Evolutionary conservation across 1,140 invertebrate species (phyloP).

Genomic region (Aphelenchoides avenae): DNA sequence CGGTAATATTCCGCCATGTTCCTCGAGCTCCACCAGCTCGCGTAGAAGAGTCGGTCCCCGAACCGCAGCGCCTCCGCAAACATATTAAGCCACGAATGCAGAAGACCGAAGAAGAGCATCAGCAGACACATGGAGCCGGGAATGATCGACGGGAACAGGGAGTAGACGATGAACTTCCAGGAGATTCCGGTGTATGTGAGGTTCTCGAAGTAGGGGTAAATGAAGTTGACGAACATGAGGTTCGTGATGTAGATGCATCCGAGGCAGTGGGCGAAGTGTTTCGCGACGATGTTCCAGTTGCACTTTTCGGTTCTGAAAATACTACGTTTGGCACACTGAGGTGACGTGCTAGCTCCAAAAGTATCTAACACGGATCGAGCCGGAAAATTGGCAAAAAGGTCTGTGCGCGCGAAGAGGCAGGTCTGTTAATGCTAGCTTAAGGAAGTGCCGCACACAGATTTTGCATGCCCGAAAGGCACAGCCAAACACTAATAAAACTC

Average conservation of each 20-base stretch:
- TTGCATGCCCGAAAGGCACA: too few relatives aligned
- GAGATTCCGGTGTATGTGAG: slow-evolving; percentile 20
- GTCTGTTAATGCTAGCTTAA: too few relatives aligned
- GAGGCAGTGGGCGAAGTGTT: slow-evolving; percentile 43
- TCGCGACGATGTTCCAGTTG: slow-evolving; percentile 42
- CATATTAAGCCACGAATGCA: slow-evolving; percentile 52
- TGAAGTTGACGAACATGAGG: slow-evolving; percentile 47
- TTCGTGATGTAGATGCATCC: slow-evolving; percentile 54
- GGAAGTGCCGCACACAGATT: background rate
- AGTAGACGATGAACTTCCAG: slow-evolving; percentile 22
- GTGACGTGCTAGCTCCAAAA: too few relatives aligned
- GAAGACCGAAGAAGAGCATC: slow-evolving; percentile 54
- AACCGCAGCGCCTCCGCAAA: slow-evolving; percentile 55
- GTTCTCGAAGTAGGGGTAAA: slow-evolving; percentile 38
- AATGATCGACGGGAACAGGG: slow-evolving; percentile 52
- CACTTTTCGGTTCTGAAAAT: slow-evolving; percentile 30
- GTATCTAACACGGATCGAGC: too few relatives aligned
- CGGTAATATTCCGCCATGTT: slow-evolving; percentile 77
- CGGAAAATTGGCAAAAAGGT: too few relatives aligned
- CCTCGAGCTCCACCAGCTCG: slow-evolving; percentile 86
- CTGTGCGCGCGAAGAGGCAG: too few relatives aligned
- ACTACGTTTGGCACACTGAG: too few relatives aligned
- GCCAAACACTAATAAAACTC: too few relatives aligned
- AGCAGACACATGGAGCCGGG: slow-evolving; percentile 52
- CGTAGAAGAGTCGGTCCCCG: slow-evolving; percentile 53